These are phyloP conservation scores for Hoplias malabaricus DNA, from an alignment of 2,113 vertebrate genomes.

Conservation along the genomic window DNA sequence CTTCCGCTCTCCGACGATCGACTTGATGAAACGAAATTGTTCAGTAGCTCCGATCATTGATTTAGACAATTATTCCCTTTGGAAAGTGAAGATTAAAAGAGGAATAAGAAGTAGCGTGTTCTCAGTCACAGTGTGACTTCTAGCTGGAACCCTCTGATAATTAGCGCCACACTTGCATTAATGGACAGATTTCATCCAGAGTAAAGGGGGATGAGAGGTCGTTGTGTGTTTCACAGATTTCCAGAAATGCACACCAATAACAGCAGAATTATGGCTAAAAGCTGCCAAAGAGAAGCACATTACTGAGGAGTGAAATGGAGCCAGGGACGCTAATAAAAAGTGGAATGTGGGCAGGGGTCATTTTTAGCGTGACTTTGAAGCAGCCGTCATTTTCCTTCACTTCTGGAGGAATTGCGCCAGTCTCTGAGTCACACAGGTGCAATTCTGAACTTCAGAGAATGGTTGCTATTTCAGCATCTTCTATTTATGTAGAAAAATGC, in stretches of 20 bases:
- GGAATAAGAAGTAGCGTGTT: slow-evolving; percentile 34
- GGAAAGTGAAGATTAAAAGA: not conserved
- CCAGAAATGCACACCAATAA: slow-evolving; percentile 29
- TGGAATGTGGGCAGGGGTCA: not conserved
- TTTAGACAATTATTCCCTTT: slow-evolving; percentile 41
- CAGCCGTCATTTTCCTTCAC: slow-evolving; percentile 6
- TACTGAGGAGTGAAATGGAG: slow-evolving; percentile 3
- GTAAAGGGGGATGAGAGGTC: slow-evolving; percentile 32
- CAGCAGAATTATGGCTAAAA: slow-evolving; percentile 28
- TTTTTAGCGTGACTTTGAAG: slow-evolving; percentile 38
- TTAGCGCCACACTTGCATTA: slow-evolving; percentile 12
- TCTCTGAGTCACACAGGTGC: too few species aligned
- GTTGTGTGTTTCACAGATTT: slow-evolving; percentile 34
- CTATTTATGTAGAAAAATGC: too few species aligned
- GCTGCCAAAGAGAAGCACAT: slow-evolving; percentile 33
- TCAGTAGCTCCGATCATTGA: slow-evolving; percentile 32
- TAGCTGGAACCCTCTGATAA: slow-evolving; percentile 7
- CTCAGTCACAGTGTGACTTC: not conserved
- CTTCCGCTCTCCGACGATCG: not conserved
- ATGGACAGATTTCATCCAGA: slow-evolving; percentile 9
- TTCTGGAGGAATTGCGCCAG: not conserved
- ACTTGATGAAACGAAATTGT: slow-evolving; percentile 31
- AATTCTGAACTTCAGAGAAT: too few species aligned
- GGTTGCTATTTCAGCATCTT: too few species aligned
- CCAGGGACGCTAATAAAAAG: slow-evolving; percentile 25